phyloP scores from a whole-genome alignment of 2,888 invertebrate genomes.

The Drosophila buzzatii region DNA sequence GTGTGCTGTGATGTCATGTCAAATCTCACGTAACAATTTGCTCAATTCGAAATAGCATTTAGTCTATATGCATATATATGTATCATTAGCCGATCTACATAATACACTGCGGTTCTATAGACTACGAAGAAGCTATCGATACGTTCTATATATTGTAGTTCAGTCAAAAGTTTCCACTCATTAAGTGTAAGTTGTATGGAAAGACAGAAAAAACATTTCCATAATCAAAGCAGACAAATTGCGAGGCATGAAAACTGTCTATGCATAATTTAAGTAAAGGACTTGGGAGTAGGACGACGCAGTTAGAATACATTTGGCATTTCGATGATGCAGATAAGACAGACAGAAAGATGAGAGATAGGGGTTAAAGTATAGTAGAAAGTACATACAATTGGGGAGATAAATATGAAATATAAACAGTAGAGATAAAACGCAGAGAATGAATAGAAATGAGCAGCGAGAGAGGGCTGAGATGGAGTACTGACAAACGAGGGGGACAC shows the following conservation, averaged over 20 bases:
- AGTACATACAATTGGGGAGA: background rate
- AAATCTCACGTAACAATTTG: slow-evolving; percentile 35
- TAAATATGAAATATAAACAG: no score
- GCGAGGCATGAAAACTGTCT: background rate
- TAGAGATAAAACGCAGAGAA: background rate
- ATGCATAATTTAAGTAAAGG: slow-evolving; percentile 2
- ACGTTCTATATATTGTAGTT: background rate
- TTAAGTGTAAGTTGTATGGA: background rate
- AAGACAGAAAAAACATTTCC: slow-evolving; percentile 2
- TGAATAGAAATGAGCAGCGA: background rate
- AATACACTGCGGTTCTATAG: slow-evolving; percentile 12
- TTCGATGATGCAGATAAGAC: background rate
- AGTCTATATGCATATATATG: background rate
- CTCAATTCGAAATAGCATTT: slow-evolving; percentile 14
- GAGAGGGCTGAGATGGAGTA: no score
- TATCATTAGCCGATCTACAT: slow-evolving; percentile 2
- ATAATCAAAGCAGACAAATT: slow-evolving; percentile 15
- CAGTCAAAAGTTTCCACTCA: background rate
- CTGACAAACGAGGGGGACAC: background rate
- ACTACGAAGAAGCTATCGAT: background rate
- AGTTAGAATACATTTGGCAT: slow-evolving; percentile 6
- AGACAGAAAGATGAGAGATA: background rate
- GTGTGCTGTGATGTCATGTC: slow-evolving; percentile 42
- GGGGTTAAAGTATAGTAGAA: background rate
- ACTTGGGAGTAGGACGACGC: background rate